Conservation (phyloP, 1,140 invertebrate species). For the Achatina immaculata region DNA sequence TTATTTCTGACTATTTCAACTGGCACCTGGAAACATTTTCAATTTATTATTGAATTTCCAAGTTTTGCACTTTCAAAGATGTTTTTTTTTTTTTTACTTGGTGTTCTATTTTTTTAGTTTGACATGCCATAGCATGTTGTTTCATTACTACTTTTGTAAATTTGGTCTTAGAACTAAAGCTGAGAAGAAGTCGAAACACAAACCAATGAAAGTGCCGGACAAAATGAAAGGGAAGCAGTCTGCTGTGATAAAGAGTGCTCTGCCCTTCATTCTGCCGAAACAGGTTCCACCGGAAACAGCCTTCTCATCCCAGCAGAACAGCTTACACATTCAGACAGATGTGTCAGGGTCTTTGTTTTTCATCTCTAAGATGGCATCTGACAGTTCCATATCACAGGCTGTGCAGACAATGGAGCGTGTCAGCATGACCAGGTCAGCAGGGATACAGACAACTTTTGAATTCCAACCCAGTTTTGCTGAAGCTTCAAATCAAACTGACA, state of each 20-base stretch:
- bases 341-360: background rate
- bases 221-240: background rate
- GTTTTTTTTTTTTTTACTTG: too few species aligned
- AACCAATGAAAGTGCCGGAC: background rate
- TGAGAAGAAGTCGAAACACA: background rate
- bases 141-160: background rate
- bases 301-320: background rate
- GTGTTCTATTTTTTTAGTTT: too few species aligned
- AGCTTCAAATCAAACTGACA: background rate
- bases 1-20: too few species aligned
- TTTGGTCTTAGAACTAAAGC: background rate
- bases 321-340: conserved; percentile 22
- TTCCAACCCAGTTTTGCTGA: background rate
- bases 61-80: too few species aligned
- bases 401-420: background rate
- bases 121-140: too few species aligned
- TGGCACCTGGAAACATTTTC: too few species aligned
- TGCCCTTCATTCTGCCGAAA: conserved; percentile 3
- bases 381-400: conserved; percentile 29
- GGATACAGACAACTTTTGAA: conserved; percentile 21
- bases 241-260: background rate
- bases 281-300: background rate
- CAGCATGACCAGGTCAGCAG: background rate
- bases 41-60: too few species aligned
- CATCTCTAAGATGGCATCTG: conserved; percentile 23